Percentiles rank a stretch among this genome's conserved stretches.
phyloP scores from a whole-genome alignment of 2,113 vertebrate genomes.

The Brachypodius melanocephalos region DNA sequence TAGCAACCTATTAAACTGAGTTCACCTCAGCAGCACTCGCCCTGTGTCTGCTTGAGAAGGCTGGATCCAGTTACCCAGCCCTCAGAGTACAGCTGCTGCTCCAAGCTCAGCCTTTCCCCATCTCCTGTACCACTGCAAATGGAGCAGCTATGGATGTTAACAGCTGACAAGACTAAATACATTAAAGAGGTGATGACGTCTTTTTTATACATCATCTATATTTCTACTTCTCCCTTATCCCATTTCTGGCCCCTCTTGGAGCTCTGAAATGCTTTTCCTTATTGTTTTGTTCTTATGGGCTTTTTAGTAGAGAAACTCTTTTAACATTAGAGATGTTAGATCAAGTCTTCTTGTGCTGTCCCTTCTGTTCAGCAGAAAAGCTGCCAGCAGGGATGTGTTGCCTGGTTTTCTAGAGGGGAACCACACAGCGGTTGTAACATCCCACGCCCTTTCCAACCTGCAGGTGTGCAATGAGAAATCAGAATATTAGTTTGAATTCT shows the following conservation, averaged over 20 bases:
- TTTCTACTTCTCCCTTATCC: background rate
- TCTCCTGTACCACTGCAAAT: background rate
- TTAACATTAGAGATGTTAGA: background rate
- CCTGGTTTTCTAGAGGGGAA: background rate
- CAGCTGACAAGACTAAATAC: background rate
- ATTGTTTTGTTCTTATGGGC: background rate
- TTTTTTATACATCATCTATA: background rate
- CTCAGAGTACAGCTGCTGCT: background rate
- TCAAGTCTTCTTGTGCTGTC: background rate
- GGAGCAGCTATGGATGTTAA: background rate
- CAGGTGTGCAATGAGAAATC: background rate
- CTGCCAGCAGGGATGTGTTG: background rate
- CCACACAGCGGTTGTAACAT: background rate
- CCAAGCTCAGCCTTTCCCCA: background rate
- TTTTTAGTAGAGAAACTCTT: background rate
- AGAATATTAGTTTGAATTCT: background rate
- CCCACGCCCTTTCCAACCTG: background rate
- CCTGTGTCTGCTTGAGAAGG: background rate
- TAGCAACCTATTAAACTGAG: conserved; percentile 37
- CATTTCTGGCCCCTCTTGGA: background rate
- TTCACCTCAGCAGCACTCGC: background rate
- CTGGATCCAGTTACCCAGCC: background rate
- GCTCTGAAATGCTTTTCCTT: background rate
- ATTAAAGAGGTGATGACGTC: background rate
- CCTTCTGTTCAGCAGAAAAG: background rate